These are phyloP conservation scores for Melieria crassipennis DNA, from an alignment of 2,888 invertebrate genomes.

Conservation along the genomic window DNA sequence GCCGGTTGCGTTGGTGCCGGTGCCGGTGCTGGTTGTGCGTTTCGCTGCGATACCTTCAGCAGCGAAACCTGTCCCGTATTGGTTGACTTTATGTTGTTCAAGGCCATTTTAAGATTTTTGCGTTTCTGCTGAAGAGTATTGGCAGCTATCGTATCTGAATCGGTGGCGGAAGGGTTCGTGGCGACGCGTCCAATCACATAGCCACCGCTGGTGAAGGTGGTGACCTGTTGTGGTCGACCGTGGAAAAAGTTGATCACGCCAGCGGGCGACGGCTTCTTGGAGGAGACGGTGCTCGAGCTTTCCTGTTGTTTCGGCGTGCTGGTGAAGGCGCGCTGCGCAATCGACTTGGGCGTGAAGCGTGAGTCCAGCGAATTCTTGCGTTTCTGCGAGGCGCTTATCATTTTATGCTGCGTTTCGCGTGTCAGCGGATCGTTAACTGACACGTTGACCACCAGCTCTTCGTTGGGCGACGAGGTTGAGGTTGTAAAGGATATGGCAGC, in stretches of 20 bases:
- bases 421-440: constrained; percentile 51
- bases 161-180: neutral
- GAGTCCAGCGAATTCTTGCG: constrained; percentile 42
- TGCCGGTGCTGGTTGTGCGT: constrained; percentile 31
- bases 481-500: neutral
- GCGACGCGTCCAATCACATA: constrained; percentile 41
- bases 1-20: neutral
- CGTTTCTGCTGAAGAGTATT: constrained; percentile 54
- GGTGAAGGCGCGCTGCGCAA: constrained; percentile 39
- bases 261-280: constrained; percentile 46
- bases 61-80: constrained; percentile 56
- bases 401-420: constrained; percentile 48
- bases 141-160: neutral
- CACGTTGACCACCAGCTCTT: constrained; percentile 51
- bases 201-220: constrained; percentile 42
- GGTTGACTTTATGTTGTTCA: constrained; percentile 54
- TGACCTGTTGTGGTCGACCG: constrained; percentile 44
- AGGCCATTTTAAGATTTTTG: constrained; percentile 55
- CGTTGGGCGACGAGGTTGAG: constrained; percentile 34
- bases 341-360: constrained; percentile 43
- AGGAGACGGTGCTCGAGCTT: neutral
- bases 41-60: constrained; percentile 51
- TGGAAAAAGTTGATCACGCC: constrained; percentile 56
- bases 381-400: constrained; percentile 45
- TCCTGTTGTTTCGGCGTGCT: constrained; percentile 32